Percentiles rank a stretch among this genome's conserved stretches.
These are phyloP conservation scores for Arctopsyche grandis DNA, from an alignment of 1,140 invertebrate genomes.

Conservation along the genomic window DNA sequence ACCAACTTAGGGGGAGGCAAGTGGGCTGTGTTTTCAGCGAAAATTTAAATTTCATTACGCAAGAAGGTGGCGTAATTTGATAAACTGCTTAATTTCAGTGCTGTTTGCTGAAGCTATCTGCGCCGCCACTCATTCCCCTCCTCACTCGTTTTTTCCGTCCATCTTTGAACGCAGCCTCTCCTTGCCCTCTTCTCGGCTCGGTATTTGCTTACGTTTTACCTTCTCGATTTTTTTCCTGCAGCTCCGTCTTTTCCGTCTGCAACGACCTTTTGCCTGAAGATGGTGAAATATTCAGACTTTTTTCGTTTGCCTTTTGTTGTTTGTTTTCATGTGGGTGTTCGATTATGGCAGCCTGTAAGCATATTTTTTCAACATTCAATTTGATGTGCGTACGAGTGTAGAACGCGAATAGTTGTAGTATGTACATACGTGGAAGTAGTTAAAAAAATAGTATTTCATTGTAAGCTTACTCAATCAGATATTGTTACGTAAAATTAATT, in stretches of 20 bases:
- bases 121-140: neutral
- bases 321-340: constrained; percentile 12
- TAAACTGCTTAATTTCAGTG: constrained; percentile 36
- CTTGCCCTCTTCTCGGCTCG: neutral
- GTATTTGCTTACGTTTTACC: constrained; percentile 35
- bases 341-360: too few species aligned
- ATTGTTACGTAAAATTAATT: too few species aligned
- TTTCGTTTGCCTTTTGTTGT: neutral
- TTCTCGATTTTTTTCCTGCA: too few species aligned
- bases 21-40: neutral
- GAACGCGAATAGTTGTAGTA: too few species aligned
- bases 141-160: neutral
- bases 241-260: too few species aligned
- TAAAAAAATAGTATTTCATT: too few species aligned
- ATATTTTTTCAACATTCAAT: too few species aligned
- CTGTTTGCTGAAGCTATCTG: constrained; percentile 13
- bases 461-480: too few species aligned
- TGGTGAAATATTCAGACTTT: neutral
- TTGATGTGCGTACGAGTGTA: too few species aligned
- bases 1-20: neutral
- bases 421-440: too few species aligned
- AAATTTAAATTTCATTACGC: constrained; percentile 34
- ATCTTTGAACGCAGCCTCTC: neutral
- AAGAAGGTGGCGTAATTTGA: constrained; percentile 26
- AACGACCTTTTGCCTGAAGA: neutral